Base-by-base conservation (phyloP, 2,888 invertebrate species). In the Pinctada fucata region DNA sequence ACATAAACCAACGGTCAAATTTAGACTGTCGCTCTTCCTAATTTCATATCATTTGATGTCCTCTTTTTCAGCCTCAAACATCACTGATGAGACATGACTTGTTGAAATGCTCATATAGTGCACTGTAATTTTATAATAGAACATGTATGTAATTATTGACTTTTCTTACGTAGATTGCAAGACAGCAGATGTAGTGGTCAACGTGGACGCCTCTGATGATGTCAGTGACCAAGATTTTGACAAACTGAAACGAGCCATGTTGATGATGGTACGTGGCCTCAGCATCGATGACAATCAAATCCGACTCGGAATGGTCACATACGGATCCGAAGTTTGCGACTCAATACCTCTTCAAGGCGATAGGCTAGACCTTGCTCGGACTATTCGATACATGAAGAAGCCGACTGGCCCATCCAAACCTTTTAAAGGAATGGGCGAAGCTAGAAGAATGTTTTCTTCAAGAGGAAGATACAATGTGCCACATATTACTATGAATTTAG, bases 161-260 rank as follows among this genome's bases (percentile, higher is more conserved):
- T n/a, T n/a, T n/a, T n/a, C n/a, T n/a, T n/a, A n/a, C n/a, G n/a
- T n/a, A 79, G 79, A 72, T 67, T 79, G 79, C 16, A 63, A 50
- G 5, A 66, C 65, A 10, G 71, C 72, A 16, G 75, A 79, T 16
- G 51, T 75, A 4, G 67, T 79, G 8, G 64, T 79, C 58, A 67
- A 72, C 3, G 45, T 75, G 5, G 75, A 75, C 52, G 75, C 65
- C n/a, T 75, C 79, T 1, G 68, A 75, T 72, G 75, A 72, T 47
- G 72, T 79, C 8, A 47, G 49, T 2, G 16, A 63, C 8, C 45
- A 16, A 3, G 75, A 79, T 31, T 79, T 79, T 51, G 16, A 65
- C 5, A 49, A 47, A 16, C 48, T 75, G 13, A 66, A 72, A 63
- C 48, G 73, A 48, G 3, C 74, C 2, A 58, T 75, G 45, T n/a